Base-by-base conservation (phyloP, 1,140 invertebrate genomes). In the Halesus radiatus region DNA sequence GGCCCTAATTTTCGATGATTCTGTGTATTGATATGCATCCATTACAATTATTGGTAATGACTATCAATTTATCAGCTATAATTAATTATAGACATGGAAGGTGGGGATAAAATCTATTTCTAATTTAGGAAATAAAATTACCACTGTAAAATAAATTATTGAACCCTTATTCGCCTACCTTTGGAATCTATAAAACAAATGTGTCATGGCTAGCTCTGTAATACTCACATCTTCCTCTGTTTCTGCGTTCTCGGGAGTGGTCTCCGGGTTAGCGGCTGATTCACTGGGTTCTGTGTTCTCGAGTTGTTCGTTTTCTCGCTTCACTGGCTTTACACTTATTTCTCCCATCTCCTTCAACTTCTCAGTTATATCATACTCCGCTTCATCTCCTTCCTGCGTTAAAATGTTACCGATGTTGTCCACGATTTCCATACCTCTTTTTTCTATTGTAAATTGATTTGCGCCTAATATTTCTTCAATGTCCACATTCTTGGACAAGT, bases 271-370 rank as follows among this genome's bases (percentile, higher is more conserved):
- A 72, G 64, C 79, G 10, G 53, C 68, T 32, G 15, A 32, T 53
- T 29, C 56, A 45, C 22, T 72, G 20, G 73, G n/a, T 45, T 60
- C 72, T 26, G 52, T 23, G 79, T 16, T 7, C 22, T 58, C 68
- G 0, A 18, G 50, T 23, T 79, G 79, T n/a, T 78, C 83, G 23
- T 82, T 82, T 13, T 83, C 82, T 56, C 87, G 85, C 16, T 79
- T 84, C 20, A 88, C 84, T 52, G 88, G 84, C 81, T 88, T 88
- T 10, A 87, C 87, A 85, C 86, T 89, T 79, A 91, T 91, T 81
- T 91, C 90, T 60, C 89, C 91, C 90, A 92, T 91, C 84, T 91
- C 90, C 84, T 91, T 91, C 52, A 91, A 84, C 83, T 92, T 92
- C 74, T 91, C 90, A 54, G 89, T 89, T 50, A 91, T 90, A 84